A percentile compares a stretch with the other conserved stretches of the same genome.
Conservation (phyloP, 2,797 vertebrate genomes). For the Phylloscopus collybita region DNA sequence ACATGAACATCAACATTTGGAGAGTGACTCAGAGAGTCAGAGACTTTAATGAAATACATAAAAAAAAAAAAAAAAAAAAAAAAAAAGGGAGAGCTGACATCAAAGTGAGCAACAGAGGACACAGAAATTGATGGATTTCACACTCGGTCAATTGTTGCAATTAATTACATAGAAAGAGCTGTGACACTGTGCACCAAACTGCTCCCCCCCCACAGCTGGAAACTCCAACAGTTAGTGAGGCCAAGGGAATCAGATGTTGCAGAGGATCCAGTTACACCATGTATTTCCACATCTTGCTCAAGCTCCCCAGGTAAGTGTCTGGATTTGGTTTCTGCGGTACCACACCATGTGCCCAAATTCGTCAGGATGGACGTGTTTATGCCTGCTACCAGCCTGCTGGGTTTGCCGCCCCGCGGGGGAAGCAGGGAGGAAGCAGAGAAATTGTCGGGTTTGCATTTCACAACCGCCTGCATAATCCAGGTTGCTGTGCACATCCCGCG, state of each 20-base stretch:
- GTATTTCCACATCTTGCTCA: conserved; percentile 30
- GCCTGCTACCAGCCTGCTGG: conserved; percentile 34
- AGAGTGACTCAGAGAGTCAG: conserved; percentile 4
- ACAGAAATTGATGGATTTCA: conserved; percentile 34
- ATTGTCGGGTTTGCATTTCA: conserved; percentile 2
- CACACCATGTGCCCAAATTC: not conserved
- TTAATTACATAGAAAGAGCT: not conserved
- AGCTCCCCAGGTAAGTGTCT: conserved; percentile 56
- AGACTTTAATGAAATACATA: not conserved
- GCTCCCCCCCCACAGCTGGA: not conserved
- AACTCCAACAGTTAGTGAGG: not conserved
- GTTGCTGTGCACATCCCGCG: not conserved
- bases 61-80: not conserved
- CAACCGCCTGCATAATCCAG: not conserved
- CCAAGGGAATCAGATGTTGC: conserved; percentile 3
- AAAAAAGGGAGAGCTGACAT: not conserved
- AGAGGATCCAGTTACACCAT: conserved; percentile 41
- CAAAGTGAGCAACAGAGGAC: conserved; percentile 12
- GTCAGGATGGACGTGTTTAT: conserved; percentile 7
- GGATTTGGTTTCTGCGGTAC: conserved; percentile 41
- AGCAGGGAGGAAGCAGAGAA: conserved; percentile 3
- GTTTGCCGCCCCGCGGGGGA: conserved; percentile 18
- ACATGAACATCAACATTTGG: not conserved
- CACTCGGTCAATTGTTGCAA: not conserved
- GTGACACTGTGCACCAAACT: not conserved